A percentile compares a stretch with the other conserved stretches of the same genome.
Evolutionary conservation across 1,140 invertebrate species (phyloP).

Genomic region (Latrodectus geometricus): DNA sequence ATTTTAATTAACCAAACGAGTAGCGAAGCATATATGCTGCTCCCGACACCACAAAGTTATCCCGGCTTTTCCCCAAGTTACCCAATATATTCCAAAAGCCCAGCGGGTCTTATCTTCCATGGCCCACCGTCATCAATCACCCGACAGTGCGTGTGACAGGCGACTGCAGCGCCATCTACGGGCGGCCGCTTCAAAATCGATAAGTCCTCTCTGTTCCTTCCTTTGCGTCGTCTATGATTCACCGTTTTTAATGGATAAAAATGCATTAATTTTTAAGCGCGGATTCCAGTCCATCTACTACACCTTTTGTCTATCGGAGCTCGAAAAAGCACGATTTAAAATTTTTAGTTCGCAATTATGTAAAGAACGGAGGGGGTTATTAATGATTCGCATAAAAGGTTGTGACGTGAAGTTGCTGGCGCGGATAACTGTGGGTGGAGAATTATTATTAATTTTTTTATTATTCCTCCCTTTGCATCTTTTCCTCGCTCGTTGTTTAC

Average conservation of each 20-base stretch:
- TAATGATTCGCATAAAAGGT: conserved; percentile 40
- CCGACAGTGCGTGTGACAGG: conserved; percentile 61
- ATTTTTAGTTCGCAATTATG: conserved; percentile 60
- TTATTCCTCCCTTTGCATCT: neutral
- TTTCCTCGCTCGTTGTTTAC: neutral
- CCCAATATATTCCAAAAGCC: conserved; percentile 30
- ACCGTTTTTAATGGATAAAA: conserved; percentile 51
- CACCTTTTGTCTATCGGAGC: conserved; percentile 16
- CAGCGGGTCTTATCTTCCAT: conserved; percentile 39
- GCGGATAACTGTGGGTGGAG: neutral
- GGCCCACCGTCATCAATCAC: conserved; percentile 50
- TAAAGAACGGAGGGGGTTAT: conserved; percentile 37
- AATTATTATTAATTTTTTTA: neutral
- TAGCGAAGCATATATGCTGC: conserved; percentile 11
- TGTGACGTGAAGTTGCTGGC: conserved; percentile 16
- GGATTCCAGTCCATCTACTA: neutral
- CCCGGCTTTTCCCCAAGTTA: neutral
- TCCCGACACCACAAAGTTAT: conserved; percentile 13
- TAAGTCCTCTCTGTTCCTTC: conserved; percentile 15
- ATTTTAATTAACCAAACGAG: conserved; percentile 50
- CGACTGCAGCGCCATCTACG: conserved; percentile 46
- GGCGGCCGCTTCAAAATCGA: conserved; percentile 46
- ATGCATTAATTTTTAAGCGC: conserved; percentile 58
- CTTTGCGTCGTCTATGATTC: conserved; percentile 10
- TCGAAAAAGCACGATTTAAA: conserved; percentile 30